These are phyloP conservation scores for Oryzias sinensis DNA, from an alignment of 2,797 vertebrate species.

Conservation along the genomic window DNA sequence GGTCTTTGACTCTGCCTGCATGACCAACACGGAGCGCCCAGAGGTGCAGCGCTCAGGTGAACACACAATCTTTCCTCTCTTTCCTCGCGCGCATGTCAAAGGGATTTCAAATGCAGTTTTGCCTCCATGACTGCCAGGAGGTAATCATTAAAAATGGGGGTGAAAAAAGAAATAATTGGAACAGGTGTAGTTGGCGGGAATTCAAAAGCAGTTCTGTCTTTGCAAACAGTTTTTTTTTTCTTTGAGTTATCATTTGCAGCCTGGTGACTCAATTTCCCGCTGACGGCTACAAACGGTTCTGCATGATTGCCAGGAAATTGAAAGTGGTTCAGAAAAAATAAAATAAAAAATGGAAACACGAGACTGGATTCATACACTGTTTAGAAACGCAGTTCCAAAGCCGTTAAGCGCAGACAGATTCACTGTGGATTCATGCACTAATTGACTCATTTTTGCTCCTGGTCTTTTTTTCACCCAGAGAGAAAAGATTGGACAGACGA, in stretches of 20 bases:
- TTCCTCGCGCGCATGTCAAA: no score
- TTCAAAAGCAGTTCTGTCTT: slow-evolving; percentile 11
- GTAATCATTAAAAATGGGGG: no score
- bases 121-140: no score
- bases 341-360: slow-evolving; percentile 5
- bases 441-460: slow-evolving; percentile 18
- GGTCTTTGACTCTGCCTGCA: no score
- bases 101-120: no score
- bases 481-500: slow-evolving; percentile 17
- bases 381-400: slow-evolving; percentile 49
- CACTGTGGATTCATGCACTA: slow-evolving; percentile 29
- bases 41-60: no score
- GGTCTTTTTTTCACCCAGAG: neutral
- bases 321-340: slow-evolving; percentile 19
- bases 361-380: slow-evolving; percentile 30
- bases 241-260: slow-evolving; percentile 29
- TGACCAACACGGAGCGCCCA: no score
- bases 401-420: slow-evolving; percentile 26
- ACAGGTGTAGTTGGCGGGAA: slow-evolving; percentile 7
- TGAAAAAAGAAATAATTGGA: slow-evolving; percentile 10
- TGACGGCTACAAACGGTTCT: slow-evolving; percentile 19
- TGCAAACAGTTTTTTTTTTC: slow-evolving; percentile 11
- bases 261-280: slow-evolving; percentile 18
- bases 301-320: slow-evolving; percentile 41
- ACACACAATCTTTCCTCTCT: no score